phyloP scores from a whole-genome alignment of 2,797 vertebrate genomes.

The Diplodus sargus region DNA sequence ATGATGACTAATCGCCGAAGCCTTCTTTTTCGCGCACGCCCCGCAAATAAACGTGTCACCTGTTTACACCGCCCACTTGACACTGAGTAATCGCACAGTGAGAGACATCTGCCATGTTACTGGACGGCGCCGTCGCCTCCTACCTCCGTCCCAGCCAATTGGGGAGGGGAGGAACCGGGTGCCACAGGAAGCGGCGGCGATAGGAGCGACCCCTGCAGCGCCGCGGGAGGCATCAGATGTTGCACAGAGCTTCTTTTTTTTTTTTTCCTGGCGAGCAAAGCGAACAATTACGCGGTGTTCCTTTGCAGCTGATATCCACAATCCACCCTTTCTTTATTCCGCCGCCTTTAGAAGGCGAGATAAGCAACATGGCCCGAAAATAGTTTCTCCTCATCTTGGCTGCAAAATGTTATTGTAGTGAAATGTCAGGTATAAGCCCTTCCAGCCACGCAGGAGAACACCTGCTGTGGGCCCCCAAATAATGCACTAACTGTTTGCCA shows the following conservation, averaged over 20 bases:
- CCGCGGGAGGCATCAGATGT: conserved; percentile 25
- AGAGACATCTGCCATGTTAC: conserved; percentile 73
- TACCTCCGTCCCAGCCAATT: conserved; percentile 31
- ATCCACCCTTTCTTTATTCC: conserved; percentile 14
- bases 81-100: conserved; percentile 76
- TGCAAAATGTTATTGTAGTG: conserved; percentile 16
- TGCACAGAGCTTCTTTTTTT: conserved; percentile 5
- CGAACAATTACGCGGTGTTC: background rate
- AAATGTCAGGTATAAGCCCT: conserved; percentile 43
- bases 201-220: conserved; percentile 17
- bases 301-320: background rate
- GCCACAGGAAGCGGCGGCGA: conserved; percentile 37
- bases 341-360: conserved; percentile 6
- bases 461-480: conserved; percentile 40
- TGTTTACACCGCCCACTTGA: conserved; percentile 79
- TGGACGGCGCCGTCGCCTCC: conserved; percentile 49
- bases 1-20: conserved; percentile 76
- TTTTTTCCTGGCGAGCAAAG: conserved; percentile 5
- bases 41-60: conserved; percentile 77
- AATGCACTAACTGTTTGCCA: conserved; percentile 26
- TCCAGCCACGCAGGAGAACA: conserved; percentile 36
- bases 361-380: background rate
- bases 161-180: conserved; percentile 6
- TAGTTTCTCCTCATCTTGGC: background rate
- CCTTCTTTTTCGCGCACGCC: conserved; percentile 48